Evolutionary conservation across 2,888 invertebrate species (phyloP).

Genomic region (Imbricaverruca yamaguchii): DNA sequence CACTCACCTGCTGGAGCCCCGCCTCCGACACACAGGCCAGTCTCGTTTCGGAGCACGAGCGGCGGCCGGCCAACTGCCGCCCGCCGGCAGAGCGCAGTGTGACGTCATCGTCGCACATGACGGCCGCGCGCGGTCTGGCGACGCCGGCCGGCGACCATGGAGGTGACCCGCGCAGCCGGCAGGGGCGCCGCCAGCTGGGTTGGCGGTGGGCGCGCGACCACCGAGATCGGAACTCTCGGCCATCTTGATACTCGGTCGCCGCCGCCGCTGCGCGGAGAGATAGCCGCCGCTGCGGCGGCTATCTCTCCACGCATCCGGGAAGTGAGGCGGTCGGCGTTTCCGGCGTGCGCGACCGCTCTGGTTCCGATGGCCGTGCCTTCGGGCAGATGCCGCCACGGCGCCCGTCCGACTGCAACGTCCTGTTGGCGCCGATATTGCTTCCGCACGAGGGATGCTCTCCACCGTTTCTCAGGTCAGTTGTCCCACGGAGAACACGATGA

Average conservation of each 20-base stretch:
- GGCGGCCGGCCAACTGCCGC: neutral
- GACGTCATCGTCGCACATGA: conserved; percentile 18
- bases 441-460: too few species aligned
- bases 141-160: too few species aligned
- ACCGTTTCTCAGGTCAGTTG: too few species aligned
- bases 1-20: conserved; percentile 3
- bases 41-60: neutral
- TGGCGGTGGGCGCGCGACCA: too few species aligned
- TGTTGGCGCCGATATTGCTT: too few species aligned
- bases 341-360: neutral
- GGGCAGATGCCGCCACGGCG: neutral
- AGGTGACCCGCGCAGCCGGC: neutral
- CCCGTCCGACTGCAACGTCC: neutral
- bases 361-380: neutral
- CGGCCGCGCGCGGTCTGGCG: neutral
- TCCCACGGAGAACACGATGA: too few species aligned
- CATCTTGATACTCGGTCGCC: neutral
- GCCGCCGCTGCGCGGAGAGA: neutral
- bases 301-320: neutral
- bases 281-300: neutral
- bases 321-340: neutral
- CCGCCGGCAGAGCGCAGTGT: neutral
- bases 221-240: too few species aligned
- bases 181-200: neutral
- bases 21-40: conserved; percentile 21